phyloP scores from a whole-genome alignment of 2,888 invertebrate species.

The Aspidiotus rigidus region DNA sequence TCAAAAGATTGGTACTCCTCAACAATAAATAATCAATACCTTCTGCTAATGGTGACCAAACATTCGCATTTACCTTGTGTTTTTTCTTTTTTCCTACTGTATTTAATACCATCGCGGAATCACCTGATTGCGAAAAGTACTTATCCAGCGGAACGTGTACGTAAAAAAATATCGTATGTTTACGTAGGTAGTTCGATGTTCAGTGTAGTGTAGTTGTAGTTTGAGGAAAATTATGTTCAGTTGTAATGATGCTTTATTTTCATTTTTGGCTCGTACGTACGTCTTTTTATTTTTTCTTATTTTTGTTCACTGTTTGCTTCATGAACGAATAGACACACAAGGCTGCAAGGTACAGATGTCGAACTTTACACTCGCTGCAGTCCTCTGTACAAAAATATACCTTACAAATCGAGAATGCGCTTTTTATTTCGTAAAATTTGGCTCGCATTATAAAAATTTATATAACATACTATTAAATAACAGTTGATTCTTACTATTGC shows the following conservation, averaged over 20 bases:
- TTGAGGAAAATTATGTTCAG: not conserved
- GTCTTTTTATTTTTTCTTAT: not conserved
- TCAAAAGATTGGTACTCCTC: too few species aligned
- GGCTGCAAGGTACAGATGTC: too few species aligned
- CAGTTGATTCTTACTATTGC: constrained; percentile 39
- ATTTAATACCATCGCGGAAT: constrained; percentile 37
- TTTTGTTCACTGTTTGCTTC: not conserved
- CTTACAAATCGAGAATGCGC: too few species aligned
- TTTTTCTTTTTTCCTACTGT: constrained; percentile 35
- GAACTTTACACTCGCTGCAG: too few species aligned
- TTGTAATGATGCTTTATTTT: not conserved
- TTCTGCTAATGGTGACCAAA: too few species aligned
- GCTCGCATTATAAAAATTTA: too few species aligned
- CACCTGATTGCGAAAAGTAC: constrained; percentile 34
- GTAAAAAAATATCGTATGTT: not conserved
- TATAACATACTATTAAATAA: not conserved
- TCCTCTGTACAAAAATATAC: too few species aligned
- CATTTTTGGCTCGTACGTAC: not conserved
- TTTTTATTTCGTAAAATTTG: too few species aligned
- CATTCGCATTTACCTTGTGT: constrained; percentile 30
- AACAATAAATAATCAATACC: too few species aligned
- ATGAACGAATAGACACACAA: not conserved
- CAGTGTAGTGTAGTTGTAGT: not conserved
- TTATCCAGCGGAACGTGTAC: constrained; percentile 43
- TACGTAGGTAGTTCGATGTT: constrained; percentile 5